Base-by-base conservation (phyloP, 2,113 vertebrate genomes). In the Philantomba maxwellii region DNA sequence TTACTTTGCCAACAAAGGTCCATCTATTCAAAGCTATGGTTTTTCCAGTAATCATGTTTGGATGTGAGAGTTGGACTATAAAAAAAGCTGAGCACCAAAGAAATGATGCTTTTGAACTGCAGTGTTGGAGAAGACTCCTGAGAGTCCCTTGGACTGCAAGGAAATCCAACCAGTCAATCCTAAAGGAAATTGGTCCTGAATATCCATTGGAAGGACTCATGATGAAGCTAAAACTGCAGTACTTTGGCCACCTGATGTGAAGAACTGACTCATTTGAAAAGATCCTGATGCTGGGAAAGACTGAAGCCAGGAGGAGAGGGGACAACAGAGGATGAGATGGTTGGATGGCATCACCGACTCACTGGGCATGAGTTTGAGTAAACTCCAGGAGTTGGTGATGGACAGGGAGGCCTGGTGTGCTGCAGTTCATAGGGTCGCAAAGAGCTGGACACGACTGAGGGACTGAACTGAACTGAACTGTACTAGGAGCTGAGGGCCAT, bases 391-490 rank as follows among this genome's bases (percentile, higher is more conserved):
- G 19, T 3, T 23, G 66, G n/a, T 39, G 66, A 70, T 12, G 66
- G n/a, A 70, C 19, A 70, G 17, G 19, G 3, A 70, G 66, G 19
- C 19, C 10, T 12, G 19, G 19, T 3, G n/a, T 70, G 66, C 5
- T 70, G 66, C 66, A 70, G 19, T 36, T 9, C 66, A 70, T 39
- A 2, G 66, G 0, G n/a, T 70, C 0, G 2, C n/a, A 70, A 36
- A 36, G n/a, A 70, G n/a, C 3, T 1, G 0, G 19, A 23, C 10
- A 39, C 1, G 0, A 70, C 21, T 23, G 19, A 70, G 19, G 1
- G 1, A 39, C n/a, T 70, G n/a, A 70, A 39, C 17, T 36, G 64
- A 36, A 36, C n/a, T 39, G 66, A 70, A 58, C 53, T 26, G 43
- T 23, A 45, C 8, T 23, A 17, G 17, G 17, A 45, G 30, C 45